Evolutionary conservation across 2,113 vertebrate species (phyloP), one percentile per base, ranked within the genome.

Genomic region (Lampris incognitus): DNA sequence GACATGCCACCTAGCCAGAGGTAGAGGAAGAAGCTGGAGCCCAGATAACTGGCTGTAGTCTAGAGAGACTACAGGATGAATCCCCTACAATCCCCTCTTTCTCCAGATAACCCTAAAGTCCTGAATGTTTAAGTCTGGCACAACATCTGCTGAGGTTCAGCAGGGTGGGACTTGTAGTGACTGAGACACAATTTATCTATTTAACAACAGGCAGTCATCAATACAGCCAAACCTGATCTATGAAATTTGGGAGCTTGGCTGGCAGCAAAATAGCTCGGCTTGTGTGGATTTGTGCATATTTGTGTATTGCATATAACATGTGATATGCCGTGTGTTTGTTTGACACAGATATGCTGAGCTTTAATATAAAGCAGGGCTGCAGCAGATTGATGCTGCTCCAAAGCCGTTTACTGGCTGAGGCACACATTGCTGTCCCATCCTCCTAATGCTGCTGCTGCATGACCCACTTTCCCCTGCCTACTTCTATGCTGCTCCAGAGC

Each of bases 381-480:
- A 81, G 83, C 85, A 74, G 78, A 84, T 77, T 86, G 76, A 71
- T 70, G 71, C 77, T 72, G 73, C 55, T 80, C 50, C 69, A 88
- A 89, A 91, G 82, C 85, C 7, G 6, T 91, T 92, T 89, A 84
- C 72, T 78, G 85, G 88, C 87, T 78, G 78, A 83, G 87, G 84
- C 84, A 81, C 79, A 81, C 85, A 84, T 74, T 78, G 87, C 87
- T 83, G 91, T 84, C 72, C 76, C 80, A 88, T 89, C 85, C 86
- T 82, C 83, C 77, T 89, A 81, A 90, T 86, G 76, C 90, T 66
- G 81, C 85, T 81, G 86, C 79, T 82, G 84, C 72, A 83, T 94
- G 93, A 95, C 93, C 94, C 93, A 94, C 71, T 92, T 94, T 92
- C 85, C 24, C 60, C 66, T 51, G 64, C 73, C 82, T 85, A 70